These are phyloP conservation scores for Thera obeliscata DNA, from an alignment of 2,888 invertebrate genomes.

Conservation along the genomic window DNA sequence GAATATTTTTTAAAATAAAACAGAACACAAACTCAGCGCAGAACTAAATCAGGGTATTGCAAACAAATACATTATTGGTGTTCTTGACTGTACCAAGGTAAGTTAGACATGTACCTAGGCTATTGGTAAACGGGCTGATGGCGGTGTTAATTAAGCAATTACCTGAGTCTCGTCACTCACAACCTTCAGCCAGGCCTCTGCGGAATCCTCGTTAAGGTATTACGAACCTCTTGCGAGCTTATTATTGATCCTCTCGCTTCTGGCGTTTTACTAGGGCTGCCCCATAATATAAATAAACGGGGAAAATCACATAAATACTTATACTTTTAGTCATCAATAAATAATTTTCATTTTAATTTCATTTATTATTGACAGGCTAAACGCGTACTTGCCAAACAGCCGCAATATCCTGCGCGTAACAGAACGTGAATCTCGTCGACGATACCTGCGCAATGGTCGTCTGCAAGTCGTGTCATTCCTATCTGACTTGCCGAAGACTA, in stretches of 20 bases:
- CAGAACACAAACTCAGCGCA: background rate
- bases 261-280: constrained; percentile 19
- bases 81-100: background rate
- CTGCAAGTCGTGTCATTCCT: constrained; percentile 92
- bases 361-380: constrained; percentile 70
- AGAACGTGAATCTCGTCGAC: constrained; percentile 86
- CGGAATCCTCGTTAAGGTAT: constrained; percentile 61
- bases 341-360: background rate
- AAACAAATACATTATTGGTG: background rate
- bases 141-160: constrained; percentile 70
- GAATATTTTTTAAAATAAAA: no score
- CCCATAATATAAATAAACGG: constrained; percentile 1
- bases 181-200: constrained; percentile 45
- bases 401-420: constrained; percentile 87
- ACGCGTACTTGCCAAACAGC: constrained; percentile 85
- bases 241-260: constrained; percentile 47
- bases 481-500: constrained; percentile 92
- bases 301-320: background rate
- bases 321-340: background rate
- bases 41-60: background rate
- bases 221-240: constrained; percentile 52
- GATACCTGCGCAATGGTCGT: constrained; percentile 89
- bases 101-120: constrained; percentile 22
- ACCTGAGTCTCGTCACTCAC: constrained; percentile 58
- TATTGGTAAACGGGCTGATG: constrained; percentile 53